These are phyloP conservation scores for Sander lucioperca DNA, from an alignment of 2,113 vertebrate genomes.

Conservation along the genomic window DNA sequence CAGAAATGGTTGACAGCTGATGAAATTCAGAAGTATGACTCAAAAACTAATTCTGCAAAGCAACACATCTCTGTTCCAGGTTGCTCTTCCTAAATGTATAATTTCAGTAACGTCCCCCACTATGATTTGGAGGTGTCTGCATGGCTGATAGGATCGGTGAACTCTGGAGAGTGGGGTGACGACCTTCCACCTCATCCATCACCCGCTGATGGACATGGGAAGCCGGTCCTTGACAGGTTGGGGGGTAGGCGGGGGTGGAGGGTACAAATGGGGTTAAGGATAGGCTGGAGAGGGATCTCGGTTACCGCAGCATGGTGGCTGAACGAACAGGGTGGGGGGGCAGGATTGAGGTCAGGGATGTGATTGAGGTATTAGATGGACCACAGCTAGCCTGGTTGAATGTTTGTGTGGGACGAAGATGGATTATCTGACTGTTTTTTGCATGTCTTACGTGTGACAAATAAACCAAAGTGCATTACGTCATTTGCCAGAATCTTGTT, in stretches of 20 bases:
- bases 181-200: slow-evolving; percentile 89
- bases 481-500: background rate
- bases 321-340: slow-evolving; percentile 31
- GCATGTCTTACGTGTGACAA: slow-evolving; percentile 28
- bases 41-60: slow-evolving; percentile 34
- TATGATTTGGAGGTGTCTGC: slow-evolving; percentile 78
- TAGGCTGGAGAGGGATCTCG: slow-evolving; percentile 47
- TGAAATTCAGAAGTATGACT: background rate
- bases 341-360: slow-evolving; percentile 74
- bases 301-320: slow-evolving; percentile 46
- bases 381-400: slow-evolving; percentile 54
- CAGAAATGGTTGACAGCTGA: background rate
- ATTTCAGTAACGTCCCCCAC: slow-evolving; percentile 53
- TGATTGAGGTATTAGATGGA: slow-evolving; percentile 73
- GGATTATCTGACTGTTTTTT: slow-evolving; percentile 65
- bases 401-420: slow-evolving; percentile 59
- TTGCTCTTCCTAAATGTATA: slow-evolving; percentile 55
- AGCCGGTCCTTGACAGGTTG: slow-evolving; percentile 83
- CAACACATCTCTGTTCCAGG: background rate
- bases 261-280: slow-evolving; percentile 74
- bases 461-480: slow-evolving; percentile 3
- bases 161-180: slow-evolving; percentile 82
- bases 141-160: slow-evolving; percentile 82
- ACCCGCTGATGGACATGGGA: slow-evolving; percentile 87
- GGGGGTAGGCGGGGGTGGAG: slow-evolving; percentile 48